Percentiles rank a stretch among this genome's conserved stretches.
Evolutionary conservation across 2,113 vertebrate genomes (phyloP).

Genomic region (Charina bottae): DNA sequence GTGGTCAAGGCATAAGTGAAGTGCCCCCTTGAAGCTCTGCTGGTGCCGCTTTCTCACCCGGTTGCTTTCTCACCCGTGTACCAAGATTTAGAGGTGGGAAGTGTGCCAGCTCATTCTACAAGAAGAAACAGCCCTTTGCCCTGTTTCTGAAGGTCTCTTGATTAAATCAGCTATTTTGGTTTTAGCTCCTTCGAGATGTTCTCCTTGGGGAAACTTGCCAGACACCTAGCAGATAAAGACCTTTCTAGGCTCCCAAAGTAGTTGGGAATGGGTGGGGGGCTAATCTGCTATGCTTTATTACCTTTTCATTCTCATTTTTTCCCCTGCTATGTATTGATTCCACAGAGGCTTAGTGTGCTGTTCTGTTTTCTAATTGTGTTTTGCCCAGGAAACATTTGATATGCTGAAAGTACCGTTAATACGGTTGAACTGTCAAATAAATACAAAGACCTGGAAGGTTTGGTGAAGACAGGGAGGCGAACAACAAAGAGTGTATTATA

Average conservation of each 20-base stretch:
- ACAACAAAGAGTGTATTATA: constrained; percentile 13
- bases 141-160: neutral
- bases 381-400: neutral
- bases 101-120: neutral
- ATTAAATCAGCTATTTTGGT: neutral
- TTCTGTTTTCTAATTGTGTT: neutral
- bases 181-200: neutral
- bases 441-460: neutral
- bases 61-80: neutral
- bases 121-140: neutral
- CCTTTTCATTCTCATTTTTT: neutral
- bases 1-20: neutral
- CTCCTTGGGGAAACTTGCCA: neutral
- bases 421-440: neutral
- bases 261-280: neutral
- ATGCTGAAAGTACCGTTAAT: neutral
- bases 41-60: neutral
- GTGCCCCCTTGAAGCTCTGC: neutral
- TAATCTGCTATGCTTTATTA: neutral
- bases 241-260: neutral
- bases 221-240: neutral
- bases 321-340: neutral
- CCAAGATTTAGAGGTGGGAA: neutral
- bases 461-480: neutral
- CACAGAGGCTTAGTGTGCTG: too few relatives aligned